Base-by-base conservation (phyloP, 1,140 invertebrate genomes). In the Antheraea mylitta region DNA sequence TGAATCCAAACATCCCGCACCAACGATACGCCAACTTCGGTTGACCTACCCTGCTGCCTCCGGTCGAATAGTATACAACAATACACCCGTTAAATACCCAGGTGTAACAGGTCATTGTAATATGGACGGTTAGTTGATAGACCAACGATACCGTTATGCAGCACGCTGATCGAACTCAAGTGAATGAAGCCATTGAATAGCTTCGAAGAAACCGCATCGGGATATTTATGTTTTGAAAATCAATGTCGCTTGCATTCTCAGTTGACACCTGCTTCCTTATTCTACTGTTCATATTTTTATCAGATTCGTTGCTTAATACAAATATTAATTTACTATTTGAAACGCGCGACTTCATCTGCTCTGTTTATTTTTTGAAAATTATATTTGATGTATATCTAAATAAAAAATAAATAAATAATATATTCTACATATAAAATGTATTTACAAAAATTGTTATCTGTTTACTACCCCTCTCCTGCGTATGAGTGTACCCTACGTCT, bases 201-300 rank as follows among this genome's bases (percentile, higher is more conserved):
- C 60, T 79, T 79, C 71, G 77, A 38, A 61, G 77, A 79, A n/a
- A 79, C 71, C 19, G 67, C 71, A 73, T 71, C 75, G 75, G 75
- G 67, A 74, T 71, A 71, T 72, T 69, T 73, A 68, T 75, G 73
- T 75, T 72, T 75, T 67, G 69, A 62, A 67, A 53, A 53, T 53
- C 10, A n/a, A n/a, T 53, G 45, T 53, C 16, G 45, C 45, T 53
- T 53, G 45, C 45, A 53, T 53, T 53, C 45, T 53, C 45, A 5
- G 11, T 53, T 53, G 45, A 53, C 45, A 53, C 16, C 45, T 53
- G 45, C 9, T 53, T 53, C 45, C 45, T 53, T 11, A 53, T n/a
- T 53, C 16, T 53, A 53, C 9, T 53, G 45, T 16, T 53, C 11
- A 53, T 53, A 53, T 53, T 53, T 13, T 53, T 8, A 53, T 16